Percentiles rank a stretch among this genome's conserved stretches.
Conservation (phyloP, 1,140 invertebrate genomes). For the Sycophila sp. region DNA sequence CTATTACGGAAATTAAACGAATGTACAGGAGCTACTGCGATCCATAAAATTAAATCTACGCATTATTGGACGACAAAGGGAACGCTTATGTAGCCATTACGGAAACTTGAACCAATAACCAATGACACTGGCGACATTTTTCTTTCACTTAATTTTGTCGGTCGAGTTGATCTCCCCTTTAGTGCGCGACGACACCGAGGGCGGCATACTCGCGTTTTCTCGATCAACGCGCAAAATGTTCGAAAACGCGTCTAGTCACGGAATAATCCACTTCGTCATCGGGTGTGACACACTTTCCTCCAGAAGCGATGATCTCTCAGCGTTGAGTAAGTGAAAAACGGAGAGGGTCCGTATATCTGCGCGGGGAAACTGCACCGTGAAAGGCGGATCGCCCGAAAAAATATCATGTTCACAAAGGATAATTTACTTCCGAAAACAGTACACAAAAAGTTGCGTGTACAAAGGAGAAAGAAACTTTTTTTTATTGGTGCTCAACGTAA, state of each 20-base stretch:
- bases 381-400: background rate
- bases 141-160: background rate
- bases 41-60: background rate
- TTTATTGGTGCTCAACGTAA: background rate
- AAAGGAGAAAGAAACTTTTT: background rate
- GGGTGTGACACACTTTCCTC: conserved; percentile 24
- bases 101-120: background rate
- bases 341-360: background rate
- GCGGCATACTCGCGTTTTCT: background rate
- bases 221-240: background rate
- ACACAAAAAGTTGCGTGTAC: background rate
- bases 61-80: background rate
- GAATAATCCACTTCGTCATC: conserved; percentile 20
- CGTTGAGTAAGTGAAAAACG: conserved; percentile 22
- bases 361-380: background rate
- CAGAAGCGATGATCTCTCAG: conserved; percentile 22
- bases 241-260: conserved; percentile 1
- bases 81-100: background rate
- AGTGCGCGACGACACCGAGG: background rate
- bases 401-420: background rate
- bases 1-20: background rate
- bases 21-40: background rate
- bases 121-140: background rate
- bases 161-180: background rate
- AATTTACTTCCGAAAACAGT: background rate